Evolutionary conservation across 1,140 invertebrate genomes (phyloP), one percentile per base, ranked within the genome.

Genomic region (Adelges cooleyi): DNA sequence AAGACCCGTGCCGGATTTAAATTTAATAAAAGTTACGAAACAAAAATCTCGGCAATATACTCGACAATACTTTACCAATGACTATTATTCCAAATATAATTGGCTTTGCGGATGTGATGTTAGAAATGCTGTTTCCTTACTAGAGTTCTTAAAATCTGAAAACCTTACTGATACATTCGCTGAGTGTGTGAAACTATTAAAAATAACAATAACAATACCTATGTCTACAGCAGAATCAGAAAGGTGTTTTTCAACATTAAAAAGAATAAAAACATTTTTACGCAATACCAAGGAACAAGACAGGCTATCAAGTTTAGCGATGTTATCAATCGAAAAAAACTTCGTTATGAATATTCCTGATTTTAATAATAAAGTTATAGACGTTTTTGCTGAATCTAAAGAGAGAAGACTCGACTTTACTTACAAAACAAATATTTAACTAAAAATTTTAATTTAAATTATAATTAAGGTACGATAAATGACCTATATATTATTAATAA

Each of bases 211-310:
- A 13, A 69, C 70, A 54, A 67, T 67, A 15, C 69, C 70, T 25
- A 70, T 70, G 67, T 62, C 69, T 22, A 68, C 69, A 18, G 40
- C 66, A 18, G 69, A 70, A 44, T 33, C 66, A 18, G 67, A 69
- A 65, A 68, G 62, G 29, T 66, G 62, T 42, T 70, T 70, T 65
- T 68, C 67, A 13, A 67, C 59, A 17, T 50, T 68, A 29, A 68
- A 70, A 53, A 67, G 65, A 68, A 67, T 69, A 56, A 70, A 69
- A 65, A 65, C 68, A 5, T 70, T 68, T 65, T 59, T 68, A 51
- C 20, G 65, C n/a, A 70, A 68, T 62, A 44, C 62, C 6, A 67
- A 68, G 66, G 36, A 49, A 15, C 22, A 68, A 62, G 67, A 66
- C 13, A 42, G 59, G 51, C 49, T 69, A 23, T 65, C 67, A 27